These are phyloP conservation scores for Echeneis naucrates DNA, from an alignment of 2,797 vertebrate genomes.

Conservation along the genomic window DNA sequence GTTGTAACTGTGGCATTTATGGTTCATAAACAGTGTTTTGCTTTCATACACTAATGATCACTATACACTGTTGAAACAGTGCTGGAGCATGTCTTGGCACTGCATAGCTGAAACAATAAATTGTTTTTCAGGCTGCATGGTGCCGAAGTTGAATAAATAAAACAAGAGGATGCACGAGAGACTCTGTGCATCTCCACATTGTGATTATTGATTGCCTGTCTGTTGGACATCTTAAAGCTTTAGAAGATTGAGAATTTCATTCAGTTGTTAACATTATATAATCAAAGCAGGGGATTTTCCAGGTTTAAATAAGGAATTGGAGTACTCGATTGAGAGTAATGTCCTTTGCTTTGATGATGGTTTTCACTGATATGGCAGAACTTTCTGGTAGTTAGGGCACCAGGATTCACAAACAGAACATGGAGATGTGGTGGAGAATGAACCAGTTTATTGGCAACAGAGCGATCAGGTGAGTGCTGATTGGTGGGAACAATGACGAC, in stretches of 20 bases:
- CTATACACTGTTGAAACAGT: slow-evolving; percentile 59
- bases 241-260: slow-evolving; percentile 8
- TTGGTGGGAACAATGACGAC: no score
- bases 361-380: slow-evolving; percentile 1
- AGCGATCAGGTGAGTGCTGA: no score
- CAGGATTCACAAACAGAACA: no score
- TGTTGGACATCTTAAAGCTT: slow-evolving; percentile 6
- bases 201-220: background rate
- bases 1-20: slow-evolving; percentile 68
- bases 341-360: background rate
- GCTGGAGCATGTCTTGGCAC: slow-evolving; percentile 48
- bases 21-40: slow-evolving; percentile 71
- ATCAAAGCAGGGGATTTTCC: background rate
- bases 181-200: background rate
- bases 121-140: background rate
- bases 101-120: slow-evolving; percentile 21
- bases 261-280: background rate
- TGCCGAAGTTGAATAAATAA: slow-evolving; percentile 2
- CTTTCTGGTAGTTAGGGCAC: no score
- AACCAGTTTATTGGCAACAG: no score
- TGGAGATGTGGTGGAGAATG: no score
- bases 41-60: slow-evolving; percentile 72
- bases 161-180: background rate
- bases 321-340: background rate
- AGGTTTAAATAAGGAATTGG: slow-evolving; percentile 1